These are phyloP conservation scores for Rhea americana DNA, from an alignment of 2,113 vertebrate genomes.

Conservation along the genomic window DNA sequence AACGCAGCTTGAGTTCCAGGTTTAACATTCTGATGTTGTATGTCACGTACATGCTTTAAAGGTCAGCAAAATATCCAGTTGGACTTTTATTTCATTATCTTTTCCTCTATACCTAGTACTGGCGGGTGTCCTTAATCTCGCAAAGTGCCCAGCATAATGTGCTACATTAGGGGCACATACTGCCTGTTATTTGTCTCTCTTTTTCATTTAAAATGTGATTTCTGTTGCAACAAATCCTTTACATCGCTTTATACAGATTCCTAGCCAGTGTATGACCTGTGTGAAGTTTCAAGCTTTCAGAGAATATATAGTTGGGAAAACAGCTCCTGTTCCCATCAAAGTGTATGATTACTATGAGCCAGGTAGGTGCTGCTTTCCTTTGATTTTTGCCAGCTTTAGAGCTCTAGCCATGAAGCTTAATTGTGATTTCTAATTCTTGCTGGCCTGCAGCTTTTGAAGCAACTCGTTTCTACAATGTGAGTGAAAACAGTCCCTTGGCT, in stretches of 20 bases:
- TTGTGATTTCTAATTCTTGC: background rate
- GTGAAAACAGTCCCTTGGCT: conserved; percentile 87
- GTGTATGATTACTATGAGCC: conserved; percentile 96
- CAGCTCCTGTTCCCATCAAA: conserved; percentile 89
- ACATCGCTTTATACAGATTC: conserved; percentile 75
- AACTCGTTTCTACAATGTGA: conserved; percentile 92
- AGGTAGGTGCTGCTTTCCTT: conserved; percentile 72
- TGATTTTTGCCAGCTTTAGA: background rate
- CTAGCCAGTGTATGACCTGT: conserved; percentile 93
- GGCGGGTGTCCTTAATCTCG: background rate
- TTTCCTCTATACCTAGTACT: rapidly evolving
- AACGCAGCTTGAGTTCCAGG: background rate
- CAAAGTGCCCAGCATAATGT: rapidly evolving
- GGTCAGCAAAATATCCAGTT: background rate
- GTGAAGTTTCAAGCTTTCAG: conserved; percentile 87
- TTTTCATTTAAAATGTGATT: background rate
- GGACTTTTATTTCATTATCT: background rate
- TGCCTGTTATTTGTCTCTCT: background rate
- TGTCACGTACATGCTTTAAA: background rate
- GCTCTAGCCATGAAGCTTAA: background rate
- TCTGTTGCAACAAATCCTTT: background rate
- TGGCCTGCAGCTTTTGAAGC: conserved; percentile 86
- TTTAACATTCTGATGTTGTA: background rate
- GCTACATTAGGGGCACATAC: rapidly evolving
- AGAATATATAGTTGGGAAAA: conserved; percentile 92